Evolutionary conservation across 2,113 vertebrate genomes (phyloP), one percentile per base, ranked within the genome.

Genomic region (Cardinalis cardinalis): DNA sequence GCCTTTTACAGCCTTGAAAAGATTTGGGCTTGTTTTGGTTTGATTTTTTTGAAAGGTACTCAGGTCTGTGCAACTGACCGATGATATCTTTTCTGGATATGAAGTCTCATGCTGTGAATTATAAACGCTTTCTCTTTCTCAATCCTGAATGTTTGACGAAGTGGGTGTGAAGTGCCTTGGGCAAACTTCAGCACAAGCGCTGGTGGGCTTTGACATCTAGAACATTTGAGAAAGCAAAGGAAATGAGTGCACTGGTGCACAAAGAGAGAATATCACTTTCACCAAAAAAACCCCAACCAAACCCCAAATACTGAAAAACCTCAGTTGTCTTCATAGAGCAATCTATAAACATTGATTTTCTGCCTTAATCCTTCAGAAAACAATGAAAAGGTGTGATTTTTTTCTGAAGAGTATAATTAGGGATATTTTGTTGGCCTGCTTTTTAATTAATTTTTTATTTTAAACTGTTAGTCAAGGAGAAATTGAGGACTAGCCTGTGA

Each of bases 101-200:
- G 76, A 91, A 89, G 55, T 40, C 34, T 92, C 81, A 85, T 82
- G 87, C 84, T 89, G 70, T 87, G 93, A 89, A 93, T 89, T 87
- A 79, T 51, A 91, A 94, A 85, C 0, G 0, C 61, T 89, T 90
- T 94, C 44, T 88, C 59, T 78, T 82, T 81, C 65, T 94, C 32
- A 24, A 5, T 74, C 70, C 58, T 90, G 60, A 74, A 41, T 90
- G 60, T 95, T 87, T 82, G 73, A 73, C 56, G 12, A 91, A 84
- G 76, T 84, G 90, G 65, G 84, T 93, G 88, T 82, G 66, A 88
- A 80, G 53, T 34, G 85, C 89, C 60, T 77, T 90, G 69, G 79
- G 71, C 52, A 5, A 83, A 69, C 71, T 92, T 90, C 60, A 86
- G 55, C 26, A 3, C 44, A 58, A 79, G 66, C 52, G 59, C 43